phyloP scores from a whole-genome alignment of 2,888 invertebrate genomes.

The Agrotis ipsilon region DNA sequence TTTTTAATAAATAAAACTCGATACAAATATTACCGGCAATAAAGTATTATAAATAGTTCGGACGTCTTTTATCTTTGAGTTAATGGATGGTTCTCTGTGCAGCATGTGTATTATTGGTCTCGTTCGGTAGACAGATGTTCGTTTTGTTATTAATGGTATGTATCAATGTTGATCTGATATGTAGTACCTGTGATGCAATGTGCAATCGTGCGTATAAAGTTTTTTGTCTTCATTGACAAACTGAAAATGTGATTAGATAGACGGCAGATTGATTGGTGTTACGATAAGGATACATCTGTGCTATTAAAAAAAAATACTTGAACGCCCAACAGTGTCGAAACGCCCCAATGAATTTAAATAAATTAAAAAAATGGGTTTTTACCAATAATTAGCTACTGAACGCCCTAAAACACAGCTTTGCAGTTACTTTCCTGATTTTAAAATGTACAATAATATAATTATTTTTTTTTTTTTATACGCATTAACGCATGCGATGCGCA shows the following conservation, averaged over 20 bases:
- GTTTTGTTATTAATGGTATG: conserved; percentile 51
- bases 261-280: neutral
- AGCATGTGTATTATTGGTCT: conserved; percentile 64
- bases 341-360: neutral
- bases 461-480: too few species aligned
- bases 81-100: conserved; percentile 75
- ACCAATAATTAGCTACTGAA: neutral
- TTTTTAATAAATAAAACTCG: conserved; percentile 82
- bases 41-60: conserved; percentile 80
- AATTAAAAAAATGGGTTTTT: neutral
- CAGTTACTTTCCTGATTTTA: neutral
- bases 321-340: too few species aligned
- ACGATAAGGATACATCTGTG: neutral
- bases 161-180: conserved; percentile 37
- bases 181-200: conserved; percentile 31
- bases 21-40: conserved; percentile 86
- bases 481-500: too few species aligned
- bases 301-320: too few species aligned
- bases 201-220: neutral
- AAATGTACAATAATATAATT: neutral
- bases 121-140: conserved; percentile 62
- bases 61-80: conserved; percentile 77
- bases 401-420: too few species aligned
- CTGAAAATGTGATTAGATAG: neutral
- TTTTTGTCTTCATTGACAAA: neutral